Evolutionary conservation across 1,140 invertebrate genomes (phyloP).

Genomic region (Ceratosolen solmsi): DNA sequence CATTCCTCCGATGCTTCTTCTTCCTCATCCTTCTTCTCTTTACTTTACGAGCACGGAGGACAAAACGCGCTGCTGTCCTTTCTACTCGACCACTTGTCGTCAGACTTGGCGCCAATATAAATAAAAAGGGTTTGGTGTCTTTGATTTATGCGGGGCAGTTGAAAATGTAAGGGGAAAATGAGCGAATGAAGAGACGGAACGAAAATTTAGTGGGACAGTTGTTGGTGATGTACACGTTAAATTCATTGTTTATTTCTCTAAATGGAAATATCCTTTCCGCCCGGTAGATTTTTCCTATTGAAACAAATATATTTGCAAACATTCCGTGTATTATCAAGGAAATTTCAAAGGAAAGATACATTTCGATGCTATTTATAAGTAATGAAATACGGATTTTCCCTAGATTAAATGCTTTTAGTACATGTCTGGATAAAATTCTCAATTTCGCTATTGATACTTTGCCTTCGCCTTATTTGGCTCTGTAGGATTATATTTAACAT

Average conservation of each 20-base stretch:
- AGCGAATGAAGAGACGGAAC: not conserved
- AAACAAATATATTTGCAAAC: slow-evolving; percentile 1
- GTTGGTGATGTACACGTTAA: not conserved
- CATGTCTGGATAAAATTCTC: not conserved
- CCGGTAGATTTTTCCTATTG: not conserved
- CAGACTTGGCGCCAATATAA: slow-evolving; percentile 33
- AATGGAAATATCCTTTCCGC: not conserved
- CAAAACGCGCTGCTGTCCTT: not conserved
- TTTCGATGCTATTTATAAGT: not conserved
- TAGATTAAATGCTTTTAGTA: slow-evolving; percentile 10
- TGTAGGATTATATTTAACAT: too few species aligned
- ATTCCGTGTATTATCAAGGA: not conserved
- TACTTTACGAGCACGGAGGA: slow-evolving; percentile 21
- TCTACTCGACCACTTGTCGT: slow-evolving; percentile 21
- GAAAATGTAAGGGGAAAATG: not conserved
- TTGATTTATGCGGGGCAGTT: slow-evolving; percentile 9
- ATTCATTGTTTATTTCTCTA: not conserved
- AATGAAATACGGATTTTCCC: slow-evolving; percentile 29
- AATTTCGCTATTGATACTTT: not conserved
- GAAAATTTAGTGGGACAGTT: not conserved
- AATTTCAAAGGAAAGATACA: not conserved
- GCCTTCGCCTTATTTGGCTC: not conserved
- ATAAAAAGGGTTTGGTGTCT: slow-evolving; percentile 9
- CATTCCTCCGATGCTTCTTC: slow-evolving; percentile 10
- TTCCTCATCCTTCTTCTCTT: slow-evolving; percentile 9